Evolutionary conservation across 2,113 vertebrate species (phyloP).

Genomic region (Trochalopteron elliotii): DNA sequence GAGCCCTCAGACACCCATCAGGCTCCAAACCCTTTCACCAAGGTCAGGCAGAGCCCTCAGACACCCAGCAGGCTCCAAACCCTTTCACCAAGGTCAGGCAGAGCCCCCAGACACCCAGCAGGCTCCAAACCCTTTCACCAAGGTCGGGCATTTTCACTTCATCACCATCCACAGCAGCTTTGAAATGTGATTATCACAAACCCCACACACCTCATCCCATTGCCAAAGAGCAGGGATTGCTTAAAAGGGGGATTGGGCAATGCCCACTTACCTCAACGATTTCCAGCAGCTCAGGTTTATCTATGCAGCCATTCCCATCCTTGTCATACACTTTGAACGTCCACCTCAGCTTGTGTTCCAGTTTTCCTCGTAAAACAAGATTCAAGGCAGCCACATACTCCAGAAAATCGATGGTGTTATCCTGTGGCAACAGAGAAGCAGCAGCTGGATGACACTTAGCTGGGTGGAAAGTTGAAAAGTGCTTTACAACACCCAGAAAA

Average conservation of each 20-base stretch:
- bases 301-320: slow-evolving; percentile 93
- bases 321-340: slow-evolving; percentile 97
- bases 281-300: slow-evolving; percentile 91
- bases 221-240: slow-evolving; percentile 25
- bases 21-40: too few relatives aligned
- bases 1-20: too few relatives aligned
- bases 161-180: neutral
- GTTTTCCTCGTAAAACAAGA: slow-evolving; percentile 88
- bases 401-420: slow-evolving; percentile 96
- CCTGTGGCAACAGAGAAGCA: slow-evolving; percentile 68
- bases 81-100: too few relatives aligned
- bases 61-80: too few relatives aligned
- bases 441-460: neutral
- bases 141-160: neutral
- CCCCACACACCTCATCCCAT: neutral
- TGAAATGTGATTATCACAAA: neutral
- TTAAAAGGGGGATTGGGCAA: neutral
- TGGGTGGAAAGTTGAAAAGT: rapidly evolving
- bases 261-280: slow-evolving; percentile 86
- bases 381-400: slow-evolving; percentile 95
- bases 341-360: slow-evolving; percentile 96
- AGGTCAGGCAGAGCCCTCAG: too few relatives aligned
- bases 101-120: neutral
- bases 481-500: neutral
- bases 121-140: neutral